Evolutionary conservation across 2,797 vertebrate species (phyloP), one percentile per base, ranked within the genome.

Genomic region (Rhabdomys pumilio): DNA sequence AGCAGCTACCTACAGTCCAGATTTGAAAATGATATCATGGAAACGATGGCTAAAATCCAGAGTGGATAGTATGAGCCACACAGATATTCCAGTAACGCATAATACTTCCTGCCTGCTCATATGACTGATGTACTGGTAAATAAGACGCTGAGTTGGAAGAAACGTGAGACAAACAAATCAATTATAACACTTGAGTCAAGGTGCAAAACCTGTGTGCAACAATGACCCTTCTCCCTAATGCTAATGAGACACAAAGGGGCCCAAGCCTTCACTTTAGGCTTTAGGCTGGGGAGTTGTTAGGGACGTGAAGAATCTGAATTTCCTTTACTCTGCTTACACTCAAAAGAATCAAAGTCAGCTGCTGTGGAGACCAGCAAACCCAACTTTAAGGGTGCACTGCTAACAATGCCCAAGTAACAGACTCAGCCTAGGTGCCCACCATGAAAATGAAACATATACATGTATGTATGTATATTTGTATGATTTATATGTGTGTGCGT

Each of bases 141-240:
- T n/a, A 81, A 57, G 41, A 59, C 67, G 81, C 41, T 89, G 53
- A 86, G 76, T 65, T 65, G 53, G 50, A 53, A 95, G 44, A 96
- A 79, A 88, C 11, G 2, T 11, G 85, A 93, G 38, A 67, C 11
- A 90, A 90, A 91, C 38, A 91, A 84, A 69, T 82, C 81, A 72
- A 22, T 80, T 86, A 61, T 47, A 86, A 69, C 82, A 94, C 72
- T 41, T 73, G 89, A 96, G 41, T 63, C 72, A 90, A 50, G 61
- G 50, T 86, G 31, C 67, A 90, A 92, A 95, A 90, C 67, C 63
- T 93, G 4, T 85, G 34, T 91, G 44, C 82, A 96, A 95, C 26
- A 67, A 82, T 12, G 34, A 82, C n/a, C 44, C 59, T 96, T 75
- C 81, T 82, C 92, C 79, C 12, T 85, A 87, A 80, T 4, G n/a